phyloP scores from a whole-genome alignment of 64 coral and sea anemone species.

The Astreopora myriophthalma region DNA sequence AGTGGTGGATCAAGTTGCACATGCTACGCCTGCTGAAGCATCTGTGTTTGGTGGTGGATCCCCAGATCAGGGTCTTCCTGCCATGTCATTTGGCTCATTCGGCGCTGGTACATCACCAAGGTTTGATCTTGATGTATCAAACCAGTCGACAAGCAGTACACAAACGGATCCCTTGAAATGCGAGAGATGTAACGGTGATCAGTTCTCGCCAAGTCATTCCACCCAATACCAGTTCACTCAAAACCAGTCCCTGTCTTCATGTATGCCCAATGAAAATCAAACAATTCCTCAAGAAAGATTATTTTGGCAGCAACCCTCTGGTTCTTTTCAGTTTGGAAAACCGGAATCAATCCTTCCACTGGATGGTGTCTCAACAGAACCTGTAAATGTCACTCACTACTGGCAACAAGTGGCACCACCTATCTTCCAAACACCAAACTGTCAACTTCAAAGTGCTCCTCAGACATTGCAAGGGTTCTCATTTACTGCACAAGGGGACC shows the following conservation, averaged over 20 bases:
- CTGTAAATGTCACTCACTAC: background rate
- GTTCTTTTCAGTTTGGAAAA: slow-evolving; percentile 59
- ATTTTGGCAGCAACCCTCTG: slow-evolving; percentile 78
- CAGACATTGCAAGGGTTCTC: background rate
- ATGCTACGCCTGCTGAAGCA: background rate
- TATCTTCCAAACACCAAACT: slow-evolving; percentile 52
- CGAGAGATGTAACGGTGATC: background rate
- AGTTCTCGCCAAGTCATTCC: background rate
- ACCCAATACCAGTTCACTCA: background rate
- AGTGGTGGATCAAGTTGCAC: background rate
- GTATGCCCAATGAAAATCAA: background rate
- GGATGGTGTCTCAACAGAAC: background rate
- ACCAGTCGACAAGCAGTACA: background rate
- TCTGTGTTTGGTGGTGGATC: slow-evolving; percentile 22
- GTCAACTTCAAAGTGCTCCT: slow-evolving; percentile 11
- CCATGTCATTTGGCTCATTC: slow-evolving; percentile 26
- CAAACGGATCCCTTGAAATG: background rate
- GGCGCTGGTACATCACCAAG: background rate
- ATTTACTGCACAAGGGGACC: background rate
- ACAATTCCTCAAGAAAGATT: slow-evolving; percentile 7
- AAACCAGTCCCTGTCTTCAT: background rate
- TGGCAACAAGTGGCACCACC: slow-evolving; percentile 35
- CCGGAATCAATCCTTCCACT: slow-evolving; percentile 19
- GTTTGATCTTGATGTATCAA: slow-evolving; percentile 3
- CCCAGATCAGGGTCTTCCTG: background rate